Base-by-base conservation (phyloP, 1,140 invertebrate species). In the Aethina tumida region DNA sequence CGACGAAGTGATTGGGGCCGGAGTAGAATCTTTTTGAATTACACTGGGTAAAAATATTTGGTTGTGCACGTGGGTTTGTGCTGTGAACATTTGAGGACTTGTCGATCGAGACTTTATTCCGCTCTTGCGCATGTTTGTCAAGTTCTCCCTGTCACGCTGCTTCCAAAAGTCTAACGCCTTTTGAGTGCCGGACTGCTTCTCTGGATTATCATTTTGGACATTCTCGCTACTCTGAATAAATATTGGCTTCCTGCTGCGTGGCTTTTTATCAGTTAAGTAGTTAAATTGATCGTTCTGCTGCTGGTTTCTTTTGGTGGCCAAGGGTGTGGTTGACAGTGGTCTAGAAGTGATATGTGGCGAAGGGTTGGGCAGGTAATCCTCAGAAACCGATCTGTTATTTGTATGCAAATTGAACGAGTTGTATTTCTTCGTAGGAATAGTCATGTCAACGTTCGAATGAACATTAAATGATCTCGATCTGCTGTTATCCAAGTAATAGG, bases 261-360 rank as follows among this genome's bases (percentile, higher is more conserved):
- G 75, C 41, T 70, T 72, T 41, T 75, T 72, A 60, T 79, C 77
- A 2, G 76, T 72, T 39, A 74, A 70, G 52, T 79, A 79, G 41
- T 76, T 65, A 49, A 70, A 77, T 39, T 73, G 35, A 24, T 49
- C 45, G n/a, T 33, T 39, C 36, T 35, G 56, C 53, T 2, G 47
- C 39, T 2, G 17, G 16, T 35, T 22, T 43, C 9, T 57, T 59
- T 5, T 58, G 58, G 19, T 50, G 53, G 30, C 53, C 58, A 67
- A 72, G 36, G 67, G 65, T 15, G 69, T 70, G n/a, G 71, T 65
- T 27, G 74, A 72, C 34, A 74, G 64, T 19, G 70, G 70, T 50
- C 70, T 55, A 40, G 61, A 52, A 15, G 63, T 59, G 43, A 67
- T 41, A 10, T 41, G 37, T 22, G 49, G 28, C 9, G 31, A 21